Evolutionary conservation across 2,113 vertebrate genomes (phyloP).

Genomic region (Genyomyrus donnyi): DNA sequence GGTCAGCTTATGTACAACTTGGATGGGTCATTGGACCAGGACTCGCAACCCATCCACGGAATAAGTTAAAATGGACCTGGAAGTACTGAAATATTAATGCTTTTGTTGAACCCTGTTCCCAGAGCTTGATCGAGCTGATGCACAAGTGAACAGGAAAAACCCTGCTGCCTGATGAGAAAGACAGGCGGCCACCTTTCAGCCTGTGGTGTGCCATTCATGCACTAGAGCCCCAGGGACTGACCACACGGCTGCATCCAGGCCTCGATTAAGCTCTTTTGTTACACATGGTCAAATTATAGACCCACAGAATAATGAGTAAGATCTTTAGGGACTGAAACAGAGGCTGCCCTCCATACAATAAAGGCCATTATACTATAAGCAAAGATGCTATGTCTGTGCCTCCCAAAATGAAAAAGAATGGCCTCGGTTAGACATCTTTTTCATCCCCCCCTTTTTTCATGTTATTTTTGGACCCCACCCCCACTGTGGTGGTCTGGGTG

Average conservation of each 20-base stretch:
- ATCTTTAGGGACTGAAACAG: background rate
- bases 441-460: background rate
- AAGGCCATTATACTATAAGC: background rate
- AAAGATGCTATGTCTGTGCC: background rate
- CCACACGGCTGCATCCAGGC: background rate
- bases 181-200: background rate
- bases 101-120: background rate
- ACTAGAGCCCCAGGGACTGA: background rate
- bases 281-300: slow-evolving; percentile 34
- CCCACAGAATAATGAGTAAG: background rate
- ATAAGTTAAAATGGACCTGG: background rate
- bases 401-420: background rate
- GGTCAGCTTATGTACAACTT: background rate
- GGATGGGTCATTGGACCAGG: background rate
- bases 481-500: background rate
- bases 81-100: background rate
- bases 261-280: slow-evolving; percentile 48
- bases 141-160: background rate
- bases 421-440: background rate
- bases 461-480: background rate
- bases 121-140: background rate
- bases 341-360: background rate
- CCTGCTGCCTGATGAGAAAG: background rate
- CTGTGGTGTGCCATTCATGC: background rate
- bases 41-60: background rate